Conservation (phyloP, 2,888 invertebrate species). For the Ochropleura plecta region DNA sequence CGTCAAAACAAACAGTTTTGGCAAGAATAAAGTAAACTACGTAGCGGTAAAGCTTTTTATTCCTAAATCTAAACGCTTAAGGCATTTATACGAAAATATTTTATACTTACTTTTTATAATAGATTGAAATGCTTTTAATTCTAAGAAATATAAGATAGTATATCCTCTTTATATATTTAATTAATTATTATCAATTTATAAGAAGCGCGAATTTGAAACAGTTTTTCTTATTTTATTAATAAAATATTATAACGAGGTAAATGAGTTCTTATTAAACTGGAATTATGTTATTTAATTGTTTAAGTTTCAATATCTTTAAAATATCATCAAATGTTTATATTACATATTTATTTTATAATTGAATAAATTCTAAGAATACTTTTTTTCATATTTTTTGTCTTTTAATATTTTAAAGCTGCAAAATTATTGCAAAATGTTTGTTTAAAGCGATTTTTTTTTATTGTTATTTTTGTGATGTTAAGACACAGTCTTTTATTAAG, state of each 20-base stretch:
- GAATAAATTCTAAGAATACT: conserved; percentile 15
- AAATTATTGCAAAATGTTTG: conserved; percentile 30
- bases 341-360: conserved; percentile 14
- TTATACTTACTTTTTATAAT: conserved; percentile 50
- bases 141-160: conserved; percentile 28
- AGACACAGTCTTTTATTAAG: conserved; percentile 16
- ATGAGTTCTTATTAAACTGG: conserved; percentile 33
- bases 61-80: conserved; percentile 41
- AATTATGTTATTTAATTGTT: conserved; percentile 31
- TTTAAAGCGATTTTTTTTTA: conserved; percentile 22
- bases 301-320: conserved; percentile 8
- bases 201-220: conserved; percentile 12
- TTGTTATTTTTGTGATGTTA: conserved; percentile 13
- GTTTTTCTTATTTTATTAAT: conserved; percentile 4
- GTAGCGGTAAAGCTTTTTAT: conserved; percentile 55
- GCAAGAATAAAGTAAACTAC: conserved; percentile 70
- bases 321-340: not conserved
- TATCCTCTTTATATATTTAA: not conserved
- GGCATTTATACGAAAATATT: conserved; percentile 36
- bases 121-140: conserved; percentile 34
- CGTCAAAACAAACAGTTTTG: conserved; percentile 60
- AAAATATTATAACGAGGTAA: conserved; percentile 52
- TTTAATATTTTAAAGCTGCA: conserved; percentile 42
- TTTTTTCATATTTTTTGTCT: conserved; percentile 32
- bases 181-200: conserved; percentile 12